These are phyloP conservation scores for Mesorhabditis spiculigera DNA, from an alignment of 2,888 invertebrate genomes.

Conservation along the genomic window DNA sequence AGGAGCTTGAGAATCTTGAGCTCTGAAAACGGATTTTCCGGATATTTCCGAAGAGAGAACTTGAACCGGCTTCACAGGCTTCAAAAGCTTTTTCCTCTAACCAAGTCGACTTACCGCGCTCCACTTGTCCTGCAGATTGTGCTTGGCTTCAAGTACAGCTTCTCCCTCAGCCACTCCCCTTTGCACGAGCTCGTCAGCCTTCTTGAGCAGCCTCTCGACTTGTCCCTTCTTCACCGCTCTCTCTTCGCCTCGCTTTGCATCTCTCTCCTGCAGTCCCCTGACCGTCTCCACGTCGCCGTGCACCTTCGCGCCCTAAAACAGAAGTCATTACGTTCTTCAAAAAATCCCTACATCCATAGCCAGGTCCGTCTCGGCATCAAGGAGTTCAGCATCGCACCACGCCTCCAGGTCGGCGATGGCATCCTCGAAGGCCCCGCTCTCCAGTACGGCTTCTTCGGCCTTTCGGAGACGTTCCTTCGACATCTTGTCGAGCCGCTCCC, in stretches of 20 bases:
- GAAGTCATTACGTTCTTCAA: neutral
- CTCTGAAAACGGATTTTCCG: no score
- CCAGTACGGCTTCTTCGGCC: constrained; percentile 60
- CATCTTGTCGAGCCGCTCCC: constrained; percentile 54
- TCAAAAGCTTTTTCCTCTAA: no score
- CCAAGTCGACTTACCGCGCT: neutral
- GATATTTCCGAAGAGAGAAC: no score
- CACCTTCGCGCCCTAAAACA: constrained; percentile 70
- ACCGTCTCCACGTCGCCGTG: constrained; percentile 96
- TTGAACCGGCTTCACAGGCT: no score
- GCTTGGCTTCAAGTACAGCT: constrained; percentile 16
- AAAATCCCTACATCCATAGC: constrained; percentile 16
- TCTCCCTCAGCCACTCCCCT: constrained; percentile 20
- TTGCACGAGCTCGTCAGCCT: constrained; percentile 26
- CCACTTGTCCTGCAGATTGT: constrained; percentile 31
- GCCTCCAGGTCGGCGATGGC: constrained; percentile 81
- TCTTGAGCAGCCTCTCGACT: constrained; percentile 39
- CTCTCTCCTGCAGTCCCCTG: constrained; percentile 83
- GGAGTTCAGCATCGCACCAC: constrained; percentile 71
- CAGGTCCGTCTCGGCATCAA: constrained; percentile 21
- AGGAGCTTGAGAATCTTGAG: no score
- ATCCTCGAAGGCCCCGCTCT: constrained; percentile 89
- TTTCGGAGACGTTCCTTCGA: constrained; percentile 24
- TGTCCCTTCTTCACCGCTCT: constrained; percentile 38
- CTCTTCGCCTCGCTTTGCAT: constrained; percentile 66